These are phyloP conservation scores for Callionymus lyra DNA, from an alignment of 2,113 vertebrate species.

Conservation along the genomic window DNA sequence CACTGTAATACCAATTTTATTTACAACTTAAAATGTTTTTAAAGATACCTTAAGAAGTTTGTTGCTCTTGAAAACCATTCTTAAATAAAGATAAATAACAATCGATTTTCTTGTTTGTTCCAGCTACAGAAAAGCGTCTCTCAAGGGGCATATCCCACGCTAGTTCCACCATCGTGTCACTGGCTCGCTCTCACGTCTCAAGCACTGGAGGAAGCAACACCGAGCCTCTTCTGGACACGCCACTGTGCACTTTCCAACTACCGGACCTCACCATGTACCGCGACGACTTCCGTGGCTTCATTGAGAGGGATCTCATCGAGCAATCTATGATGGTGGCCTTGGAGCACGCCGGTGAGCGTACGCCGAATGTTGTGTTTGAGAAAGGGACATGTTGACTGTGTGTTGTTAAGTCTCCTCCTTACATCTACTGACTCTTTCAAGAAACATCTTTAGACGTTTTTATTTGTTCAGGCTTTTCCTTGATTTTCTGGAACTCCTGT, in stretches of 20 bases:
- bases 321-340: slow-evolving; percentile 95
- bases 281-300: slow-evolving; percentile 92
- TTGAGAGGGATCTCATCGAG: slow-evolving; percentile 92
- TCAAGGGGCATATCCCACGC: slow-evolving; percentile 91
- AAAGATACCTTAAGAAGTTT: too few species aligned
- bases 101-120: neutral
- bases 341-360: slow-evolving; percentile 84
- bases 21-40: too few species aligned
- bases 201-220: slow-evolving; percentile 69
- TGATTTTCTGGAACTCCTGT: too few species aligned
- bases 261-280: slow-evolving; percentile 88
- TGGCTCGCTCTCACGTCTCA: slow-evolving; percentile 88
- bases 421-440: too few species aligned
- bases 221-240: slow-evolving; percentile 85
- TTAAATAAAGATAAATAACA: too few species aligned
- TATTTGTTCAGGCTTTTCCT: too few species aligned
- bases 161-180: slow-evolving; percentile 88
- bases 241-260: slow-evolving; percentile 94
- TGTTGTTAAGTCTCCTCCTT: too few species aligned
- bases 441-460: too few species aligned
- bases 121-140: slow-evolving; percentile 79
- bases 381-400: too few species aligned
- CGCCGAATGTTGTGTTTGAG: too few species aligned
- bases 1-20: too few species aligned
- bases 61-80: too few species aligned